Percentiles rank a stretch among this genome's conserved stretches.
Evolutionary conservation across 30 jellyfish, hydroid and myxozoan species (phyloP).

Genomic region (Aurelia sp.): DNA sequence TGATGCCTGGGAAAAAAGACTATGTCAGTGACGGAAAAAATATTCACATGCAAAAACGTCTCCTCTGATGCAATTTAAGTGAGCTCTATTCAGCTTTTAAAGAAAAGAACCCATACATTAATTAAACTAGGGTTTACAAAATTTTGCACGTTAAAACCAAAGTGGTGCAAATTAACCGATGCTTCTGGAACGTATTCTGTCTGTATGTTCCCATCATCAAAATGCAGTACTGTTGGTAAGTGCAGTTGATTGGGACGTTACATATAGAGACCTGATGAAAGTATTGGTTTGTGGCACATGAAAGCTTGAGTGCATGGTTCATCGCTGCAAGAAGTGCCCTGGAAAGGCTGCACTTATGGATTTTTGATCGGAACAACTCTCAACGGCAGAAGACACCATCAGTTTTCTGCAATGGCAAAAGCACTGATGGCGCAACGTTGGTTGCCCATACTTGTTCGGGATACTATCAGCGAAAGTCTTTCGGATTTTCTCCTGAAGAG

Average conservation of each 20-base stretch:
- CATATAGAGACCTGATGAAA: constrained; percentile 50
- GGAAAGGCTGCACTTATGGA: constrained; percentile 8
- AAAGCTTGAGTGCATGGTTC: constrained; percentile 63
- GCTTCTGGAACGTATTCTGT: constrained; percentile 82
- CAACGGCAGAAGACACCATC: constrained; percentile 28
- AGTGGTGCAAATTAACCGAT: constrained; percentile 73
- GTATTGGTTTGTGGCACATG: constrained; percentile 43
- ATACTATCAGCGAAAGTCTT: too few species aligned
- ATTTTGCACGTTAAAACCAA: constrained; percentile 72
- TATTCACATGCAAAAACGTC: constrained; percentile 58
- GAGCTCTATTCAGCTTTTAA: constrained; percentile 62
- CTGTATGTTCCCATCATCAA: constrained; percentile 76
- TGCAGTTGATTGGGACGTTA: constrained; percentile 45
- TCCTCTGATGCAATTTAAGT: constrained; percentile 46
- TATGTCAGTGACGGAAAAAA: constrained; percentile 57
- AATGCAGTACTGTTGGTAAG: constrained; percentile 40
- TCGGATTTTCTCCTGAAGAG: too few species aligned
- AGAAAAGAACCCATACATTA: constrained; percentile 30
- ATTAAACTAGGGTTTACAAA: constrained; percentile 60
- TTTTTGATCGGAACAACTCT: constrained; percentile 26
- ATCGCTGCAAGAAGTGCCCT: constrained; percentile 60
- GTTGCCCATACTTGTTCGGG: too few species aligned
- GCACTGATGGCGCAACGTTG: constrained; percentile 49
- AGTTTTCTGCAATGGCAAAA: constrained; percentile 61
- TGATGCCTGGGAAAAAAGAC: constrained; percentile 78